Evolutionary conservation across 2,888 invertebrate genomes (phyloP), one percentile per base, ranked within the genome.

Genomic region (Rhynchonema sp.): DNA sequence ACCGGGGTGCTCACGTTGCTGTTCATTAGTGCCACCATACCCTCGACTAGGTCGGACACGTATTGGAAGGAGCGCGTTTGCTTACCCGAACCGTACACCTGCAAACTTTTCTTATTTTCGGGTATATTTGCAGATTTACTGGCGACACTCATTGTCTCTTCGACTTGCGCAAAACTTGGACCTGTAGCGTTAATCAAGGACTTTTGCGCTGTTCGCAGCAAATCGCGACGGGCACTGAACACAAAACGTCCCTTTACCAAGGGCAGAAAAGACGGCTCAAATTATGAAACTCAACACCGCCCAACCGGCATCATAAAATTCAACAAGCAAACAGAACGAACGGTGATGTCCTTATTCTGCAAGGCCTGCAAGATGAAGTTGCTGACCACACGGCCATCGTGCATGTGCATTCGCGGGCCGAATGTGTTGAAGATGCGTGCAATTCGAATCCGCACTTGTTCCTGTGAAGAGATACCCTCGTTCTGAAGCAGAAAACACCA

Each of bases 371-470:
- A 81, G 65, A 98, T 88, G 71, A 99, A 98, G 78, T 99, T 99
- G 22, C 94, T 94, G 1, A 98, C 96, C 1, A 98, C 94, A 49
- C 98, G 80, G 1, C 98, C 98, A 75, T 98, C 98, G 64, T 92
- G 89, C 81, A 90, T 89, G 71, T 94, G 94, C 98, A 98, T 98
- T 67, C 98, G 78, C 0, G 98, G 98, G 0, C 98, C 98, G 72
- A 90, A 98, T 0, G 98, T 98, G 75, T 98, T 98, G 76, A 98
- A 98, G 67, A 99, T 99, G 64, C 98, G 80, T 1, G 98, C 98
- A 13, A 98, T 92, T 58, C 96, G 80, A 0, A 99, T 90, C 55
- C 86, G 82, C 29, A 98, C 87, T 57, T 86, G 86, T 74, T 98
- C 96, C 79, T 96, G 64, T 6, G 66, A 22, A 54, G 38, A 38